A percentile compares a stretch with the other conserved stretches of the same genome.
Evolutionary conservation across 1,140 invertebrate genomes (phyloP).

Genomic region (Ephestia elutella): DNA sequence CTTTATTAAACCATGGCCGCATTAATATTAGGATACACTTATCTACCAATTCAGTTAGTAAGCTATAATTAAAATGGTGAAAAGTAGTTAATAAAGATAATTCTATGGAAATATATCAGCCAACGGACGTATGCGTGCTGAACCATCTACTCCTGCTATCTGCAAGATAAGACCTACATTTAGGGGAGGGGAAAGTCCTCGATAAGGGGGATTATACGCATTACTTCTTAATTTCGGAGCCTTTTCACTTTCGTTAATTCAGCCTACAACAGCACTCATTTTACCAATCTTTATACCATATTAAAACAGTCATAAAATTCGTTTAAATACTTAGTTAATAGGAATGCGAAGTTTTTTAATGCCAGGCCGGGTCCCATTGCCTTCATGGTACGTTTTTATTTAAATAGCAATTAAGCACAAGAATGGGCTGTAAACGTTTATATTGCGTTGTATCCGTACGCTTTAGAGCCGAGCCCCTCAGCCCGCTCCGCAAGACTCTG

Average conservation of each 20-base stretch:
- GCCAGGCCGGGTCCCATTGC: constrained; percentile 39
- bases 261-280: constrained; percentile 13
- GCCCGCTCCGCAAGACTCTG: constrained; percentile 32
- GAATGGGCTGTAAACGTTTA: constrained; percentile 66
- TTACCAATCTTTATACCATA: constrained; percentile 13
- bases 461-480: constrained; percentile 39
- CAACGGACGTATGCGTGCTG: constrained; percentile 39
- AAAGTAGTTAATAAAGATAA: constrained; percentile 60
- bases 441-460: constrained; percentile 43
- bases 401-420: constrained; percentile 68
- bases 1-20: constrained; percentile 59
- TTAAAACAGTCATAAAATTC: constrained; percentile 23
- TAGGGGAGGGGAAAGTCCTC: constrained; percentile 34
- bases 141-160: constrained; percentile 52
- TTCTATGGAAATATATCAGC: constrained; percentile 40
- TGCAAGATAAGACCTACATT: constrained; percentile 42
- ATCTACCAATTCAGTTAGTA: constrained; percentile 42
- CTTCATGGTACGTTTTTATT: constrained; percentile 63
- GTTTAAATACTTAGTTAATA: constrained; percentile 32
- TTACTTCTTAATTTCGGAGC: constrained; percentile 49
- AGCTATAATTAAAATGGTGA: constrained; percentile 56
- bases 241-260: constrained; percentile 18
- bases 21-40: constrained; percentile 45
- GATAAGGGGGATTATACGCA: constrained; percentile 52
- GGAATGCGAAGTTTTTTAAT: constrained; percentile 35